Percentiles rank a stretch among this genome's conserved stretches.
These are phyloP conservation scores for Amitus sp. DNA, from an alignment of 2,888 invertebrate species.

Conservation along the genomic window DNA sequence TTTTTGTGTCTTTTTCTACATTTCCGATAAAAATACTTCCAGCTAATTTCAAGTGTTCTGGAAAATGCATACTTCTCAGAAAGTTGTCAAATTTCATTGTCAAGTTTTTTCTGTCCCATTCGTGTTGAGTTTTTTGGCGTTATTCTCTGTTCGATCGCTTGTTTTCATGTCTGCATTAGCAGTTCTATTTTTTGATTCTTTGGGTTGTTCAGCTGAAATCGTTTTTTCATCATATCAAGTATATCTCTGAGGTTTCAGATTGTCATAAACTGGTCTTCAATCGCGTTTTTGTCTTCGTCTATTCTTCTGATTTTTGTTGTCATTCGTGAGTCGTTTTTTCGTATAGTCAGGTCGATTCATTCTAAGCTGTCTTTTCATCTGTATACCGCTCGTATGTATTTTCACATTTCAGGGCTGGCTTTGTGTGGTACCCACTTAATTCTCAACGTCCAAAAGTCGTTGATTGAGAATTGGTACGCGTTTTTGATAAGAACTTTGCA, in stretches of 20 bases:
- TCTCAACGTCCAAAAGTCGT: neutral
- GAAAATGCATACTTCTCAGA: constrained; percentile 19
- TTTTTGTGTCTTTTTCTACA: constrained; percentile 17
- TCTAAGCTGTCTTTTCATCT: neutral
- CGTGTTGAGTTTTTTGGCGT: neutral
- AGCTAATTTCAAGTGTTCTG: constrained; percentile 18
- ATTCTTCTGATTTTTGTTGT: no score
- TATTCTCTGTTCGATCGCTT: neutral
- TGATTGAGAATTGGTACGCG: no score
- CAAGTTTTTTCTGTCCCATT: neutral
- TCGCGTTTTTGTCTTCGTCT: no score
- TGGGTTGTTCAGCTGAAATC: constrained; percentile 3
- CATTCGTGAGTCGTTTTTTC: no score
- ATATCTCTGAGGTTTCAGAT: neutral
- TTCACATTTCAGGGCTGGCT: neutral
- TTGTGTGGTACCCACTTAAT: neutral
- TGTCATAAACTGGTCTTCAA: neutral
- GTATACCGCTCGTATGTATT: neutral
- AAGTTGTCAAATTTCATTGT: constrained; percentile 32
- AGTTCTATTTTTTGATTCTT: neutral
- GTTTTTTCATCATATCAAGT: neutral
- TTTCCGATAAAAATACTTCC: constrained; percentile 28
- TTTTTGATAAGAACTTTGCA: neutral
- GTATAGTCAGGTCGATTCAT: neutral
- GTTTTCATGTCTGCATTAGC: neutral